Evolutionary conservation across 2,888 invertebrate genomes (phyloP), one percentile per base, ranked within the genome.

Genomic region (Phasia obesa): DNA sequence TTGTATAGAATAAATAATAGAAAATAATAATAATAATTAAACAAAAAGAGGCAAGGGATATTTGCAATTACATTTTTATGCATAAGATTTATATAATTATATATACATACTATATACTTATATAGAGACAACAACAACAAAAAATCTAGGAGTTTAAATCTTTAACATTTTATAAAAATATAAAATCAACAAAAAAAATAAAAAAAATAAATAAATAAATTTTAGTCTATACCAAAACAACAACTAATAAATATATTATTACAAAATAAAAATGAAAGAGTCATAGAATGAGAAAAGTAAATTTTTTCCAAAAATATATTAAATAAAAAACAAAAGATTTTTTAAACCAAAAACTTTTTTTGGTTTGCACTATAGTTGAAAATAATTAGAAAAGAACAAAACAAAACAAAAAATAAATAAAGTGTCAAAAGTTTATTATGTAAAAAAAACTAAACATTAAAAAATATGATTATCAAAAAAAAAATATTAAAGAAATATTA

Each of bases 41-140:
- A 55, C 13, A 38, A 67, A 35, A 78, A 83, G 49, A 83, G 79
- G 83, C 83, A 83, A 83, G 83, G 83, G 83, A 83, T 83, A 83
- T 83, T 83, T 79, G 83, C 83, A 83, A 83, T 83, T 83, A 83
- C 75, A 83, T 76, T 83, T 83, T 79, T 79, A 83, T 79, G 79
- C 71, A 79, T 83, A 79, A 83, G 79, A 79, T 79, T 83, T 75
- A 81, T 69, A 81, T 81, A 70, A 77, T 70, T 74, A 77, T 77
- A 76, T 65, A 75, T 62, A 73, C 21, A 65, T 53, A 53, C 49
- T 67, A 76, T 70, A 67, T 73, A 73, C 65, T 70, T 77, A 79
- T 67, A 81, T 70, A 75, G 59, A n/a, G n/a, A n/a, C n/a, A n/a
- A 73, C 19, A 81, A 76, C 42, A 77, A 80, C 15, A 77, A 73